A percentile compares a stretch with the other conserved stretches of the same genome.
Evolutionary conservation across 1,140 invertebrate genomes (phyloP).

Genomic region (Calycopis cecrops): DNA sequence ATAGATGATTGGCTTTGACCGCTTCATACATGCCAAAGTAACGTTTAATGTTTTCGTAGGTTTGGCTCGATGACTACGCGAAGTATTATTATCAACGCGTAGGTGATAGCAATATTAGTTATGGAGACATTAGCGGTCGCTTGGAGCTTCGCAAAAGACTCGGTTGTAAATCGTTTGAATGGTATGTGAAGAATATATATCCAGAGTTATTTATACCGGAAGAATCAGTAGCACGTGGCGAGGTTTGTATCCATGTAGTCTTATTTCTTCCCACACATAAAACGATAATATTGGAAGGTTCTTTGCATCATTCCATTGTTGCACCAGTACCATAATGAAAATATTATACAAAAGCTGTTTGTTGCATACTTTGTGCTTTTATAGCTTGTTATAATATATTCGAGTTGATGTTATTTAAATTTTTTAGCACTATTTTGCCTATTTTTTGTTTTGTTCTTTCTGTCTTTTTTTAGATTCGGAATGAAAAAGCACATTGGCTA

Average conservation of each 20-base stretch:
- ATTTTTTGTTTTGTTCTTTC: constrained; percentile 34
- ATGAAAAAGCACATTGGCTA: constrained; percentile 25
- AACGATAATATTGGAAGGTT: no score
- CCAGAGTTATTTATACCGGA: constrained; percentile 98
- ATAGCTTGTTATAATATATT: constrained; percentile 47
- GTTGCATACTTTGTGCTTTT: constrained; percentile 28
- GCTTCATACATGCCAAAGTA: background rate
- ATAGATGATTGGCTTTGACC: constrained; percentile 13
- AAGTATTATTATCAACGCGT: constrained; percentile 98
- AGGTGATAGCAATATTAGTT: constrained; percentile 97
- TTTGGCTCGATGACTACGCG: constrained; percentile 98
- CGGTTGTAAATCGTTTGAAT: constrained; percentile 96
- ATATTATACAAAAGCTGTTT: constrained; percentile 12
- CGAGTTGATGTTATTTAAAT: constrained; percentile 13
- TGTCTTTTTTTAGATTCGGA: constrained; percentile 50
- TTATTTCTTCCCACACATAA: background rate
- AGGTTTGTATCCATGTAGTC: constrained; percentile 81
- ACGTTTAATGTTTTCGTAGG: constrained; percentile 63
- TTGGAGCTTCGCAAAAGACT: constrained; percentile 85
- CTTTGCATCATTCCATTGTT: background rate
- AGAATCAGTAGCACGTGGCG: constrained; percentile 95
- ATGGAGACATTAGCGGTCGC: constrained; percentile 92
- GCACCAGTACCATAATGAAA: constrained; percentile 68
- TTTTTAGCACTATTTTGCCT: constrained; percentile 29
- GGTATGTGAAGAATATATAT: constrained; percentile 98